Base-by-base conservation (phyloP, 2,797 vertebrate species). In the Neopelma chrysocephalum region DNA sequence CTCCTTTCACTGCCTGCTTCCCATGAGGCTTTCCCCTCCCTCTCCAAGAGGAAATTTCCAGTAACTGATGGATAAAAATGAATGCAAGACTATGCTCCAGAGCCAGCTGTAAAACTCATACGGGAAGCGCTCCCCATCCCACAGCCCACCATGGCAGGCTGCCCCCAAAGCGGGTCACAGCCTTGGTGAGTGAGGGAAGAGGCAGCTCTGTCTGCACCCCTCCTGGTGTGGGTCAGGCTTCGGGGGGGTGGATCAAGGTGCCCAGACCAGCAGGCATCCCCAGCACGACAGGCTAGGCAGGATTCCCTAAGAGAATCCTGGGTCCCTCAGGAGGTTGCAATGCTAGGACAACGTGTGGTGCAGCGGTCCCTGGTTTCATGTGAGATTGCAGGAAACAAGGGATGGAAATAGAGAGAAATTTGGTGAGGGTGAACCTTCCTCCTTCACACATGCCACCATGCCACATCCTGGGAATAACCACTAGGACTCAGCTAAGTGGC, bases 41-140 rank as follows among this genome's bases (percentile, higher is more conserved):
- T 73, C 40, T 78, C 36, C 73, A 82, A 69, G 56, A 88, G 70
- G 58, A 96, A 96, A 87, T 79, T 94, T 91, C 73, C 82, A 90
- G 58, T 79, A 86, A 91, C 36, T 9, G 56, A 84, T 27, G 40
- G 82, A 93, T 47, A 87, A 73, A 92, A 93, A 84, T 73, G 29
- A 93, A 79, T 50, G 29, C 51, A 90, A 70, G 65, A 58, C 29
- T 79, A 31, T 58, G 47, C 31, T 88, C 21, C 48, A 72, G 54
- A 65, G 36, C 42, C 82, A 88, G 51, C 54, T 94, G 60, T 56
- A 83, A 91, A 96, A 81, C 15, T 64, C 34, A 31, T 43, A 45
- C 0, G 3, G 51, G 40, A 84, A 69, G 43, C 66, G 11, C 8
- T 78, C 7, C 16, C 12, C 4, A 1, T 36, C 36, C 47, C 42